Conservation (phyloP, 2,797 vertebrate genomes). For the Arnoldichthys spilopterus region DNA sequence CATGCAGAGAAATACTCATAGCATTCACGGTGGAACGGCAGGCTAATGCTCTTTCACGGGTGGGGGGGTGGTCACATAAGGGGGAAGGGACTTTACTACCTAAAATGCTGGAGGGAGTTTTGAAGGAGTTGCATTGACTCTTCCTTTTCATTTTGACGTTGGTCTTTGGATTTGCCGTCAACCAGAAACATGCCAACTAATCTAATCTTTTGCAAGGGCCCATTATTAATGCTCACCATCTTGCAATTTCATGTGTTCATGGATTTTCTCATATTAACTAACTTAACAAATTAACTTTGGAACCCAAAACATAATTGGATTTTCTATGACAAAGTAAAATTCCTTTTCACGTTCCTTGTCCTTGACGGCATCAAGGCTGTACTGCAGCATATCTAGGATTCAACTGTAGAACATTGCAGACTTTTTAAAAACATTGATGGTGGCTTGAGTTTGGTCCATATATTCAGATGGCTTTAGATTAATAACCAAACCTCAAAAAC, state of each 20-base stretch:
- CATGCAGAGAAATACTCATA: slow-evolving; percentile 6
- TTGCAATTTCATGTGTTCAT: neutral
- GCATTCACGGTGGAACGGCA: neutral
- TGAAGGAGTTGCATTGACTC: neutral
- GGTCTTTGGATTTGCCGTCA: neutral
- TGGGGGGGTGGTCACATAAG: neutral
- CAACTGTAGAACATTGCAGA: too few species aligned
- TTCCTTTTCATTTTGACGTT: neutral
- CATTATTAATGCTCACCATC: neutral
- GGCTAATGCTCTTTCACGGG: neutral
- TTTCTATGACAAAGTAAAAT: too few species aligned
- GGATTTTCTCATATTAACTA: too few species aligned
- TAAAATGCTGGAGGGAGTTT: neutral
- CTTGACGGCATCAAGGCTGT: too few species aligned
- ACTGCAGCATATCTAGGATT: too few species aligned
- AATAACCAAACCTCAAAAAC: neutral
- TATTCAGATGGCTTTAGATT: slow-evolving; percentile 7
- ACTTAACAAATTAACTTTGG: too few species aligned
- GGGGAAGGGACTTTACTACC: too few species aligned
- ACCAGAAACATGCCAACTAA: neutral
- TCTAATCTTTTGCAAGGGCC: neutral
- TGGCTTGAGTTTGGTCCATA: neutral
- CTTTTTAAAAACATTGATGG: neutral
- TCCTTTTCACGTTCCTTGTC: too few species aligned
- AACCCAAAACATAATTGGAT: too few species aligned